Evolutionary conservation across 2,113 vertebrate genomes (phyloP).

Genomic region (Entelurus aequoreus): DNA sequence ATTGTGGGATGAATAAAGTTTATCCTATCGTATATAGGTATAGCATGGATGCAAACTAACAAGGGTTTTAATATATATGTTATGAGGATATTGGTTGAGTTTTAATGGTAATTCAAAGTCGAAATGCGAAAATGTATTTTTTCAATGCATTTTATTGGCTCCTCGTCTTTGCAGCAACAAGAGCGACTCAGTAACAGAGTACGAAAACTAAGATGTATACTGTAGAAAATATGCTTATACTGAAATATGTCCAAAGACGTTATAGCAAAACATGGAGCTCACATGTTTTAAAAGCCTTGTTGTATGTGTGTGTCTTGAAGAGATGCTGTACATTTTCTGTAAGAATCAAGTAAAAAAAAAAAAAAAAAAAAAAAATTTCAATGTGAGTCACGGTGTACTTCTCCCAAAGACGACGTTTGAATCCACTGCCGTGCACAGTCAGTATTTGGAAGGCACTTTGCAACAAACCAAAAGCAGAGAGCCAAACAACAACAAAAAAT

Average conservation of each 20-base stretch:
- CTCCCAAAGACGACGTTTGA: slow-evolving; percentile 57
- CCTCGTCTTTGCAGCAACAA: slow-evolving; percentile 70
- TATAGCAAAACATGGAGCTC: slow-evolving; percentile 68
- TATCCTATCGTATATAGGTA: no score
- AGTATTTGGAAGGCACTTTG: slow-evolving; percentile 81
- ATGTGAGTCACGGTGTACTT: slow-evolving; percentile 68
- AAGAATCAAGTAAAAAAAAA: not conserved
- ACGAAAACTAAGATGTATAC: slow-evolving; percentile 79
- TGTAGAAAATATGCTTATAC: slow-evolving; percentile 78
- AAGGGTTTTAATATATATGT: no score
- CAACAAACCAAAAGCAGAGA: slow-evolving; percentile 72
- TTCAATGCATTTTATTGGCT: slow-evolving; percentile 73
- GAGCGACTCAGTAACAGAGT: slow-evolving; percentile 73
- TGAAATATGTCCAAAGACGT: slow-evolving; percentile 73
- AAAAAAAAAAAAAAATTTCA: slow-evolving; percentile 69
- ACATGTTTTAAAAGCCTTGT: slow-evolving; percentile 63
- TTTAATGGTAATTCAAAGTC: not conserved
- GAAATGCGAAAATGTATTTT: slow-evolving; percentile 19
- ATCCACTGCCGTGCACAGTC: slow-evolving; percentile 75
- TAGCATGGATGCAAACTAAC: no score
- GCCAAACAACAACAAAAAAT: slow-evolving; percentile 44
- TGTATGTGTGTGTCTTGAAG: slow-evolving; percentile 32
- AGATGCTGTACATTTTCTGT: slow-evolving; percentile 69
- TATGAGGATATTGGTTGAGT: not conserved
- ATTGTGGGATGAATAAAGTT: no score